Percentiles rank a stretch among this genome's conserved stretches.
Conservation (phyloP, 2,888 invertebrate genomes). For the Steromphala cineraria region DNA sequence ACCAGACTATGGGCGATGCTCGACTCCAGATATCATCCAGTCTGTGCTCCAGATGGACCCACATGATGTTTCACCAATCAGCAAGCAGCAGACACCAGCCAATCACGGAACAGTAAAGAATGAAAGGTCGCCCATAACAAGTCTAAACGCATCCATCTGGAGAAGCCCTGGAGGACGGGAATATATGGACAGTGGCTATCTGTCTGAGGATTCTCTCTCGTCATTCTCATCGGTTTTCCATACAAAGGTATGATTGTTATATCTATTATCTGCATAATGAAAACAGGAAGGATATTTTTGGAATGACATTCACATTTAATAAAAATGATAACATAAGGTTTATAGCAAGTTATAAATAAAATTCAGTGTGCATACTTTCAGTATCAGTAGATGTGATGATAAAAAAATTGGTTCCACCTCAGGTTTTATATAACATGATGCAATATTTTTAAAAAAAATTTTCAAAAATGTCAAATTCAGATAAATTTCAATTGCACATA, state of each 20-base stretch:
- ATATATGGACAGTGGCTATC: slow-evolving; percentile 14
- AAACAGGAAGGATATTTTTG: too few relatives aligned
- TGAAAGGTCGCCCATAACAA: background rate
- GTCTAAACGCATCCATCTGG: background rate
- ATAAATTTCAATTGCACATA: too few relatives aligned
- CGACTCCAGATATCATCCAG: slow-evolving; percentile 51
- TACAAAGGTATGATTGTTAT: background rate
- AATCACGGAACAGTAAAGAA: background rate
- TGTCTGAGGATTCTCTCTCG: slow-evolving; percentile 11
- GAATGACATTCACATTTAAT: too few relatives aligned
- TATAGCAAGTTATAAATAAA: too few relatives aligned
- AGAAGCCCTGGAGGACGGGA: slow-evolving; percentile 2
- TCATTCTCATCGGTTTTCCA: background rate
- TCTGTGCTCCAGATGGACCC: slow-evolving; percentile 18
- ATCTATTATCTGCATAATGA: too few relatives aligned
- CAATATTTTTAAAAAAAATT: too few relatives aligned
- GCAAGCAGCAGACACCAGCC: background rate
- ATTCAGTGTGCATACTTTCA: too few relatives aligned
- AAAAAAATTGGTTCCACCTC: too few relatives aligned
- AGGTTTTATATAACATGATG: too few relatives aligned
- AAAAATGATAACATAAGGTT: too few relatives aligned
- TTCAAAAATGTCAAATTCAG: too few relatives aligned
- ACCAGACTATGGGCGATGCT: slow-evolving; percentile 36
- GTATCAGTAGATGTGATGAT: too few relatives aligned
- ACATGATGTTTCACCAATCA: background rate